Conservation (phyloP, 92 coral and sea anemone genomes). For the Heteractis magnifica region DNA sequence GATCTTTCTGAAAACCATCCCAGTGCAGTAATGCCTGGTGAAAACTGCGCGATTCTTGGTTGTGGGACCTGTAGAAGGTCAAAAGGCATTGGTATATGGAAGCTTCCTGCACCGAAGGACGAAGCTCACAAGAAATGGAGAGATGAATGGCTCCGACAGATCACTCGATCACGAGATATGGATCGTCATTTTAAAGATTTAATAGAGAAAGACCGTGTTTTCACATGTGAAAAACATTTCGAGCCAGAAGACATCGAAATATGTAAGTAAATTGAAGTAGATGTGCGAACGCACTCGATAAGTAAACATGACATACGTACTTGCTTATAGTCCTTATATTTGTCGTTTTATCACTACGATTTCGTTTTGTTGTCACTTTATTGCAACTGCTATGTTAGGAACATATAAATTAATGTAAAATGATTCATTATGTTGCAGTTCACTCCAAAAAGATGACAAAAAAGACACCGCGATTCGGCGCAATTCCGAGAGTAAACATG, state of each 20-base stretch:
- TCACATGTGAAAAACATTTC: slow-evolving; percentile 42
- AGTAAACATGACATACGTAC: slow-evolving; percentile 22
- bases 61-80: too few species aligned
- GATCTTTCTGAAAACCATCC: too few species aligned
- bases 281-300: too few species aligned
- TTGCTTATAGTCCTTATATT: too few species aligned
- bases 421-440: not conserved
- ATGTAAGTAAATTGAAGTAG: slow-evolving; percentile 24
- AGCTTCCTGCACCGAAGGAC: slow-evolving; percentile 40
- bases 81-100: slow-evolving; percentile 16
- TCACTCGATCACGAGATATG: slow-evolving; percentile 30
- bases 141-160: slow-evolving; percentile 35
- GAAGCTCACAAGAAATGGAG: slow-evolving; percentile 37
- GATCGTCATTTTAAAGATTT: slow-evolving; percentile 27
- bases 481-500: slow-evolving; percentile 42
- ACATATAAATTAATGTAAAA: too few species aligned
- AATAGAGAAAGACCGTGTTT: slow-evolving; percentile 19
- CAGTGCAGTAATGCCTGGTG: slow-evolving; percentile 40
- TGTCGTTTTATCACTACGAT: too few species aligned
- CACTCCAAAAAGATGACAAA: not conserved
- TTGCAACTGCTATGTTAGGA: too few species aligned
- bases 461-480: slow-evolving; percentile 37
- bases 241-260: slow-evolving; percentile 11
- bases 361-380: too few species aligned
- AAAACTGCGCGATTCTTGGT: slow-evolving; percentile 39